A percentile compares a stretch with the other conserved stretches of the same genome.
These are phyloP conservation scores for Vollenhovia emeryi DNA, from an alignment of 1,140 invertebrate genomes.

Conservation along the genomic window DNA sequence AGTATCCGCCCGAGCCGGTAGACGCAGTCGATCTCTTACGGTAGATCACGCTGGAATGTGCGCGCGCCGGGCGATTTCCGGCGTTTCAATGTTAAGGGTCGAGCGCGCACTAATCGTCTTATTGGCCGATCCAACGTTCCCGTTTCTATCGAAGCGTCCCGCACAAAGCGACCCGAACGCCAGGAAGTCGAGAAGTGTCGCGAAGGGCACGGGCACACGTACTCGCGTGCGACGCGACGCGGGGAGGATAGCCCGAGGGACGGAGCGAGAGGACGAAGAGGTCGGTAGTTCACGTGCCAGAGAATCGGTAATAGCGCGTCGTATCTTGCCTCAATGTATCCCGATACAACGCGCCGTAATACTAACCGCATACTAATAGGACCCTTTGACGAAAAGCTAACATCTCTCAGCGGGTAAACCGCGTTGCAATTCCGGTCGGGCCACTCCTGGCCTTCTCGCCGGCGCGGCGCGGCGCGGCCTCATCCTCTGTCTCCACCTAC, in stretches of 20 bases:
- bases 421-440: conserved; percentile 62
- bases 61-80: conserved; percentile 57
- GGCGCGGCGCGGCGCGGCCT: not conserved
- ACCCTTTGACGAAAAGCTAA: conserved; percentile 81
- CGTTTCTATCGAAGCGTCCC: conserved; percentile 48
- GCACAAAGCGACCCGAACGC: conserved; percentile 44
- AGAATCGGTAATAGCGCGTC: conserved; percentile 65
- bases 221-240: not conserved
- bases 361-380: conserved; percentile 81
- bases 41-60: conserved; percentile 64
- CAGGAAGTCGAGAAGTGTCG: conserved; percentile 44
- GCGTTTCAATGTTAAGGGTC: conserved; percentile 27
- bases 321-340: conserved; percentile 44
- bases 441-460: conserved; percentile 14
- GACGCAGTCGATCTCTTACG: conserved; percentile 45
- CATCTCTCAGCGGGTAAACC: conserved; percentile 76
- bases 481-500: not conserved
- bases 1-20: conserved; percentile 26
- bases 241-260: not conserved
- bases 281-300: conserved; percentile 58
- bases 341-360: conserved; percentile 69
- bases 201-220: not conserved
- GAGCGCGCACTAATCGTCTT: conserved; percentile 63
- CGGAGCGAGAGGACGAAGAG: not conserved
- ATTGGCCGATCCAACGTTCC: conserved; percentile 57